A percentile compares a stretch with the other conserved stretches of the same genome.
phyloP scores from a whole-genome alignment of 2,888 invertebrate genomes.

The Tuberolachnus salignus region DNA sequence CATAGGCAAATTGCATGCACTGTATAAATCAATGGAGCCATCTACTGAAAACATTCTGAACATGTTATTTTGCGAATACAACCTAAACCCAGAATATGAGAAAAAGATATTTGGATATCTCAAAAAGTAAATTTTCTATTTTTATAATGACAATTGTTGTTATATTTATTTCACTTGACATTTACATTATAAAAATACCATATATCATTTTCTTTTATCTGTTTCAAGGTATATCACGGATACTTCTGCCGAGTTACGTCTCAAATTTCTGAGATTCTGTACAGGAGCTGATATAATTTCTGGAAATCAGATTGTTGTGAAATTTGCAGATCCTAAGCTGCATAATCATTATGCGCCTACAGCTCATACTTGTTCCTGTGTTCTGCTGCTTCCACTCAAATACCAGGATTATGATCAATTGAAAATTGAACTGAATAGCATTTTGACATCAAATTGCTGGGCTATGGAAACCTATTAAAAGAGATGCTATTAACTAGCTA shows the following conservation, averaged over 20 bases:
- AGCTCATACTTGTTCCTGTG: background rate
- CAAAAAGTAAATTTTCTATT: background rate
- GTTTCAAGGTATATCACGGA: background rate
- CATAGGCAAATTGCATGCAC: background rate
- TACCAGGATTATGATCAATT: background rate
- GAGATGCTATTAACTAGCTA: no score
- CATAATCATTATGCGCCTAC: background rate
- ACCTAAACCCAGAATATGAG: background rate
- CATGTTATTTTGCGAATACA: background rate
- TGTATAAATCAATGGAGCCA: conserved; percentile 9
- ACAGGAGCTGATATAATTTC: background rate
- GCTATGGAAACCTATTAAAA: background rate
- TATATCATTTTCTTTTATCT: background rate
- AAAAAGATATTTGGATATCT: background rate
- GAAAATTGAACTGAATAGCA: background rate
- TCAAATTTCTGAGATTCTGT: background rate
- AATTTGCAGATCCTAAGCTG: background rate
- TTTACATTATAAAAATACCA: background rate
- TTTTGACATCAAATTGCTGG: background rate
- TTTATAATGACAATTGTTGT: background rate
- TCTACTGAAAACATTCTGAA: background rate
- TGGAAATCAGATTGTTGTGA: background rate
- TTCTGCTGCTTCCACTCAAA: background rate
- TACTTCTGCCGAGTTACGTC: background rate
- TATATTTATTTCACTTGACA: background rate